Percentiles rank a stretch among this genome's conserved stretches.
Evolutionary conservation across 64 coral and sea anemone species (phyloP).

Genomic region (Montipora sp.): DNA sequence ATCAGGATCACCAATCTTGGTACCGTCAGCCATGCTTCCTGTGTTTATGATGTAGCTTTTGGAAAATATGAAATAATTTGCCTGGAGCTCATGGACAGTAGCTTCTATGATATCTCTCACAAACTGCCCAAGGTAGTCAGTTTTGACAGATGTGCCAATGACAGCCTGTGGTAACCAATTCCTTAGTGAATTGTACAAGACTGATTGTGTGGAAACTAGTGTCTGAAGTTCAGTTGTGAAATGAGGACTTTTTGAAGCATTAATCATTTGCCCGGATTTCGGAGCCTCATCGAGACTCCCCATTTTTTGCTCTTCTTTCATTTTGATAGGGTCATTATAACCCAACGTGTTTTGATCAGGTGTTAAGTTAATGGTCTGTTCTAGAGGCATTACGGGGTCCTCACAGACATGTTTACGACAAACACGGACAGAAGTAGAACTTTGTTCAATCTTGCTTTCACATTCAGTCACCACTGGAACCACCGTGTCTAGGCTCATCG

Average conservation of each 20-base stretch:
- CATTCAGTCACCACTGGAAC: background rate
- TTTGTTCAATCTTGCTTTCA: background rate
- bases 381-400: background rate
- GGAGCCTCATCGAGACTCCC: background rate
- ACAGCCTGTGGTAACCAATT: constrained; percentile 31
- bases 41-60: constrained; percentile 58
- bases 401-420: background rate
- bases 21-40: constrained; percentile 66
- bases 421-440: background rate
- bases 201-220: constrained; percentile 46
- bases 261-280: background rate
- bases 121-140: constrained; percentile 23
- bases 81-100: constrained; percentile 33
- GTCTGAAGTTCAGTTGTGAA: constrained; percentile 43
- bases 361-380: constrained; percentile 19
- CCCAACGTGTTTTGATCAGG: background rate
- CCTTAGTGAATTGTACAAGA: constrained; percentile 35
- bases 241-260: constrained; percentile 1
- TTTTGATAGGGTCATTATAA: background rate
- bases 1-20: constrained; percentile 54
- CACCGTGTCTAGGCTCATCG: background rate
- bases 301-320: constrained; percentile 12
- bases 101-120: constrained; percentile 27
- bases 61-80: constrained; percentile 22
- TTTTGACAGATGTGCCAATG: background rate